phyloP scores from a whole-genome alignment of 1,140 invertebrate genomes.

The Aradophagus sp. region DNA sequence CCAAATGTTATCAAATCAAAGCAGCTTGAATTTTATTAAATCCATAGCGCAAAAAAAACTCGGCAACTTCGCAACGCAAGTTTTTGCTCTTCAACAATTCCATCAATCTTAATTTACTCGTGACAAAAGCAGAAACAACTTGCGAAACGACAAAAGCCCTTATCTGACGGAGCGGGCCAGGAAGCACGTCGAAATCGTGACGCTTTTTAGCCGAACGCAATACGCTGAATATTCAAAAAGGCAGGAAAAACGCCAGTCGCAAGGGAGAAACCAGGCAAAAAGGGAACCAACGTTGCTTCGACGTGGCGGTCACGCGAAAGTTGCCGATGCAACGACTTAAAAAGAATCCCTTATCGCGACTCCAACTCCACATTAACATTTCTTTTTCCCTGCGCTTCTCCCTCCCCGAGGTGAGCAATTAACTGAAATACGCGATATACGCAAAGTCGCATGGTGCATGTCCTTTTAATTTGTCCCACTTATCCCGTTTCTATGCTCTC shows the following conservation, averaged over 20 bases:
- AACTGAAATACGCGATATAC: slow-evolving; percentile 25
- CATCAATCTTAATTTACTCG: too few species aligned
- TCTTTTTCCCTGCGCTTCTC: slow-evolving; percentile 4
- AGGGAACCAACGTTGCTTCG: slow-evolving; percentile 5
- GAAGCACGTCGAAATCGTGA: slow-evolving; percentile 14
- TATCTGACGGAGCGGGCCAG: not conserved
- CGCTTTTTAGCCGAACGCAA: slow-evolving; percentile 10
- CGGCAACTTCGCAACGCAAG: too few species aligned
- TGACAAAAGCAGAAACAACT: too few species aligned
- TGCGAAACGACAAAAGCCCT: too few species aligned
- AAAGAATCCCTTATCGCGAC: slow-evolving; percentile 36
- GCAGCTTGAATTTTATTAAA: too few species aligned
- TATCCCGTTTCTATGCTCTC: slow-evolving; percentile 62
- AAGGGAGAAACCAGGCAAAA: not conserved
- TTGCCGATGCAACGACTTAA: slow-evolving; percentile 4
- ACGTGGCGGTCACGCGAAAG: slow-evolving; percentile 25
- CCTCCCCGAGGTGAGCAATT: slow-evolving; percentile 3
- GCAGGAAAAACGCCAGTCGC: not conserved
- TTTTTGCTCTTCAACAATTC: too few species aligned
- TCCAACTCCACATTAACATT: slow-evolving; percentile 17
- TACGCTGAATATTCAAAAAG: slow-evolving; percentile 15
- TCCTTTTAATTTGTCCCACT: slow-evolving; percentile 61
- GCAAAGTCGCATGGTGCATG: slow-evolving; percentile 34
- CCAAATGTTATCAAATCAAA: too few species aligned
- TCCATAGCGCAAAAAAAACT: too few species aligned